Conservation (phyloP, 2,797 vertebrate species). For the Knipowitschia caucasica region DNA sequence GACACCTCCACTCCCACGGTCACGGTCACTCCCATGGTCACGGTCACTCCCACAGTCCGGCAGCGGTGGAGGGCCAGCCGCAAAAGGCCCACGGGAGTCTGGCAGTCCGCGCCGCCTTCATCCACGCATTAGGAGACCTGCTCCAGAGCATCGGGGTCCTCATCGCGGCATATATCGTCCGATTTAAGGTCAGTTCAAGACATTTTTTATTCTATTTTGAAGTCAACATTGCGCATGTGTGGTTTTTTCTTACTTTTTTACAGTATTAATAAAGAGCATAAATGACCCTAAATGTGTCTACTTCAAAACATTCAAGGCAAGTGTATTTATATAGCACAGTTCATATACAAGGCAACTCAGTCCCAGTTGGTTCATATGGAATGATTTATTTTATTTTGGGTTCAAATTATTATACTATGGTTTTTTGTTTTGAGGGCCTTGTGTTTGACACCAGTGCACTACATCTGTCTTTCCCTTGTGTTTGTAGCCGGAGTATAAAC, state of each 20-base stretch:
- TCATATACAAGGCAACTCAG: too few species aligned
- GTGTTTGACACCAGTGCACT: too few species aligned
- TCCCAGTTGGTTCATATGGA: too few species aligned
- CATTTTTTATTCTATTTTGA: background rate
- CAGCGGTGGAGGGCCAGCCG: conserved; percentile 36
- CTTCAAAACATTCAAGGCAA: too few species aligned
- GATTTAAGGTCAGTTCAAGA: conserved; percentile 84
- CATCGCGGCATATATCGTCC: conserved; percentile 91
- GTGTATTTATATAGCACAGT: too few species aligned
- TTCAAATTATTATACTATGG: too few species aligned
- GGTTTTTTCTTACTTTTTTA: too few species aligned
- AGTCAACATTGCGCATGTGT: too few species aligned
- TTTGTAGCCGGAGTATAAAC: conserved; percentile 91
- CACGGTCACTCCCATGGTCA: conserved; percentile 86
- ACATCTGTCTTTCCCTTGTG: conserved; percentile 21
- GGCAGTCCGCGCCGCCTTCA: conserved; percentile 91
- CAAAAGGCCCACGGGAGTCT: conserved; percentile 80
- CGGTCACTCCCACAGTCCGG: conserved; percentile 73
- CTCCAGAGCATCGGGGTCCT: conserved; percentile 95
- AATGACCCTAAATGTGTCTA: too few species aligned
- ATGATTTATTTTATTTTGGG: too few species aligned
- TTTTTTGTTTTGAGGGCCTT: too few species aligned
- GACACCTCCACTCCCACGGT: conserved; percentile 89
- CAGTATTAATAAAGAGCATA: too few species aligned
- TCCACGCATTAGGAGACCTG: conserved; percentile 93